Conservation (phyloP, 2,888 invertebrate genomes). For the Ischnus inquisitorius region DNA sequence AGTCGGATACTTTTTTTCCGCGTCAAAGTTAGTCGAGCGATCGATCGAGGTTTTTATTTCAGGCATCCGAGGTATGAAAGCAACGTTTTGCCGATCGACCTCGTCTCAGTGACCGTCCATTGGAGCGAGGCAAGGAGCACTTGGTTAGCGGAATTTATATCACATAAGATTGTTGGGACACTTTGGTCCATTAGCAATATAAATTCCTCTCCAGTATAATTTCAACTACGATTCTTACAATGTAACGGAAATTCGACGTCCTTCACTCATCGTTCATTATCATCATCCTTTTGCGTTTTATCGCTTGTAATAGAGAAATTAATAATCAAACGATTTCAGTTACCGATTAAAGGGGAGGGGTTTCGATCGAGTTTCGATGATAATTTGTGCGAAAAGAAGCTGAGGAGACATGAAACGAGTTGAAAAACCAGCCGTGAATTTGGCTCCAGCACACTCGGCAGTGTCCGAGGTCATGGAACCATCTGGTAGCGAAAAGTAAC, state of each 20-base stretch:
- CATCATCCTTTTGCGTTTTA: slow-evolving; percentile 26
- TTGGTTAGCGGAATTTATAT: not conserved
- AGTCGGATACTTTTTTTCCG: not conserved
- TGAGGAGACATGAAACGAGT: slow-evolving; percentile 6
- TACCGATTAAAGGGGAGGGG: not conserved
- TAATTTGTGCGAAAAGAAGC: not conserved
- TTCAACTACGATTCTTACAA: slow-evolving; percentile 42
- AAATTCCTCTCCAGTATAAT: not conserved
- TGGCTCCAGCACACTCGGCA: not conserved
- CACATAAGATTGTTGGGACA: not conserved
- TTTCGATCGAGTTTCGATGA: no score
- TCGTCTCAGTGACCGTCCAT: slow-evolving; percentile 20
- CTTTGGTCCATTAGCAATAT: not conserved
- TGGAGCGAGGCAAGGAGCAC: slow-evolving; percentile 19
- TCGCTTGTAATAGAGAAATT: not conserved
- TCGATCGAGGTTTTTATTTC: not conserved
- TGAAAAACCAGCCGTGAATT: slow-evolving; percentile 22
- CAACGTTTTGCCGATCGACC: slow-evolving; percentile 36
- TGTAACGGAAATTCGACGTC: slow-evolving; percentile 66
- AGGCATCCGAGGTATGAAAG: not conserved
- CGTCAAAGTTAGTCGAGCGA: slow-evolving; percentile 47
- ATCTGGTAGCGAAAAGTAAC: slow-evolving; percentile 70
- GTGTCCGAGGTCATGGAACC: slow-evolving; percentile 70
- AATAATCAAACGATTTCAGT: slow-evolving; percentile 5
- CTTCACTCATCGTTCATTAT: slow-evolving; percentile 58